Evolutionary conservation across 2,888 invertebrate genomes (phyloP).

Genomic region (Polymixis lichenea): DNA sequence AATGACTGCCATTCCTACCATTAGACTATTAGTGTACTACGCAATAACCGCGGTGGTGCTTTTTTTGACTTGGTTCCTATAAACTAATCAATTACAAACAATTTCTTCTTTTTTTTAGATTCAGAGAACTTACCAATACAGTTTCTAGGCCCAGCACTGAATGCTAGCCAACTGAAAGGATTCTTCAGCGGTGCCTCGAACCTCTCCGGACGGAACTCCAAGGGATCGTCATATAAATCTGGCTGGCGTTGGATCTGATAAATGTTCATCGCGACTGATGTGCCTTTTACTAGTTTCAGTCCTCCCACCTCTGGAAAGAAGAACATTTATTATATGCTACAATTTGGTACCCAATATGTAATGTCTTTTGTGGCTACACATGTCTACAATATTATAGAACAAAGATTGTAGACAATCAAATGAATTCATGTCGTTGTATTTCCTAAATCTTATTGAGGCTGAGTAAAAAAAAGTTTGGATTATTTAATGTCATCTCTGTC

Average conservation of each 20-base stretch:
- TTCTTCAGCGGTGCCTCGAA: conserved; percentile 79
- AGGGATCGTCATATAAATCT: conserved; percentile 88
- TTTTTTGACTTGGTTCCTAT: background rate
- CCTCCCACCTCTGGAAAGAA: conserved; percentile 67
- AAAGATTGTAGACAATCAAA: no score
- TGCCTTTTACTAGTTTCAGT: conserved; percentile 74
- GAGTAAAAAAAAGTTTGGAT: no score
- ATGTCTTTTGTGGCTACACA: no score
- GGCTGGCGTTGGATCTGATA: conserved; percentile 86
- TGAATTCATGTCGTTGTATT: no score
- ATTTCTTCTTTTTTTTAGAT: background rate
- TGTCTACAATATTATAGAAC: no score
- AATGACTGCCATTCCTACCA: background rate
- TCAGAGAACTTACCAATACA: conserved; percentile 65
- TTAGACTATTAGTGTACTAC: background rate
- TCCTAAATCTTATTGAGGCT: no score
- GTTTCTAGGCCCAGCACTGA: conserved; percentile 92
- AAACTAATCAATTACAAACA: no score
- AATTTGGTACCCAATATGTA: no score
- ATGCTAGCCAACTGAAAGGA: conserved; percentile 90
- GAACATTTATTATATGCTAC: background rate
- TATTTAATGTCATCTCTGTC: no score
- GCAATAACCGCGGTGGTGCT: background rate
- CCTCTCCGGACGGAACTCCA: conserved; percentile 88
- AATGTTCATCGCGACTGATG: conserved; percentile 82